Evolutionary conservation across 2,113 vertebrate genomes (phyloP), one percentile per base, ranked within the genome.

Genomic region (Psilopogon haemacephalus): DNA sequence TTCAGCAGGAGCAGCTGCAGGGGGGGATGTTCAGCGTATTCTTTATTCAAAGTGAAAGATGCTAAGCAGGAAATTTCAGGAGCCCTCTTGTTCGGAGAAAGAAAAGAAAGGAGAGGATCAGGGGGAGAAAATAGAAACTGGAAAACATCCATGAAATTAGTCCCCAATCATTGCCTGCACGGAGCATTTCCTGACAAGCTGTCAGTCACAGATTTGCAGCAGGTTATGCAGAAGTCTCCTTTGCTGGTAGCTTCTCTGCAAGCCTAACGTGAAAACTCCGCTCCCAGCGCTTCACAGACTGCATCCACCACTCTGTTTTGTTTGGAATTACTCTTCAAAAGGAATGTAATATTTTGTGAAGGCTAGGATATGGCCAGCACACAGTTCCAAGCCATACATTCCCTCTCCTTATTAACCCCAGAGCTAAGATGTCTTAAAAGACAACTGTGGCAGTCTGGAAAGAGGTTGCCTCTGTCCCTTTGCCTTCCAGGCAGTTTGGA

Each of bases 31-130:
- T 98, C 98, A 98, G 96, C 97, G 97, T 99, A 98, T 94, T 96
- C 97, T 98, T 99, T 98, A 99, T 99, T 98, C 97, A 97, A 98
- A 98, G 97, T 98, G 99, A 99, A 98, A 98, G 98, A 99, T 95
- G 97, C 98, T 98, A 98, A 98, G 97, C 98, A 99, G 98, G 98
- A 98, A 98, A 97, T 98, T 98, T 98, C 98, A 98, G 98, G 98
- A 99, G 98, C 97, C 93, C 97, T 96, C 93, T 97, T 97, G 96
- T 98, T 97, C 97, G 89, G 97, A 97, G 94, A 96, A 96, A 92
- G 95, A 96, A 92, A 95, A 90, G 95, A 97, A 96, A 95, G 95
- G 92, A 97, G 95, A 97, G 95, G 96, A 97, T 96, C 73, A 28
- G 52, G 84, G 94, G 95, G 80, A 97, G 96, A 95, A 95, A 96